Evolutionary conservation across 37 sponge, comb jelly and placozoan species (phyloP).

Genomic region (Cliona cf. orientalis): DNA sequence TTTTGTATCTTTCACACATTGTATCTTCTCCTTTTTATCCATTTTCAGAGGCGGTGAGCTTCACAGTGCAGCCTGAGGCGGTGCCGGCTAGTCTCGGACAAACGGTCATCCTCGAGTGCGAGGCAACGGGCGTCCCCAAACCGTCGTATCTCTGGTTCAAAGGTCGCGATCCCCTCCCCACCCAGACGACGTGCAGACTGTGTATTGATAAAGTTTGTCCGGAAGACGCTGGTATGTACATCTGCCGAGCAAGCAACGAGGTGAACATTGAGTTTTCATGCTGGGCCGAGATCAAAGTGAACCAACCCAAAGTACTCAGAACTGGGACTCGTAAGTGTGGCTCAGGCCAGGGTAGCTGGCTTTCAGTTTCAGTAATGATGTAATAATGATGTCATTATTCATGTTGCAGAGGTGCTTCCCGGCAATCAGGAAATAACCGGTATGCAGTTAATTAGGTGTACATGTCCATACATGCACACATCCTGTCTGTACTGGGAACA

Average conservation of each 20-base stretch:
- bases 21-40: background rate
- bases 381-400: too few species aligned
- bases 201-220: slow-evolving; percentile 29
- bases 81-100: slow-evolving; percentile 55
- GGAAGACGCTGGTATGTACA: slow-evolving; percentile 67
- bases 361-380: too few species aligned
- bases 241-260: slow-evolving; percentile 82
- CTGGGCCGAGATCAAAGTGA: slow-evolving; percentile 82
- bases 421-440: too few species aligned
- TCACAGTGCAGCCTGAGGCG: slow-evolving; percentile 68
- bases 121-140: slow-evolving; percentile 77
- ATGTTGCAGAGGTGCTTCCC: too few species aligned
- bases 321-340: too few species aligned
- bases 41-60: slow-evolving; percentile 63
- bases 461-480: too few species aligned
- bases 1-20: too few species aligned
- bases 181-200: slow-evolving; percentile 36
- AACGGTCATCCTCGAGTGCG: slow-evolving; percentile 56
- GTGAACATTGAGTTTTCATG: slow-evolving; percentile 54
- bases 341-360: too few species aligned
- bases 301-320: slow-evolving; percentile 32
- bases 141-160: slow-evolving; percentile 85
- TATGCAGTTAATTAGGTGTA: too few species aligned
- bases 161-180: slow-evolving; percentile 49
- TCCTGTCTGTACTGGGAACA: too few species aligned